A percentile compares a stretch with the other conserved stretches of the same genome.
Evolutionary conservation across 64 coral and sea anemone genomes (phyloP).

Genomic region (Trachythela sp.): DNA sequence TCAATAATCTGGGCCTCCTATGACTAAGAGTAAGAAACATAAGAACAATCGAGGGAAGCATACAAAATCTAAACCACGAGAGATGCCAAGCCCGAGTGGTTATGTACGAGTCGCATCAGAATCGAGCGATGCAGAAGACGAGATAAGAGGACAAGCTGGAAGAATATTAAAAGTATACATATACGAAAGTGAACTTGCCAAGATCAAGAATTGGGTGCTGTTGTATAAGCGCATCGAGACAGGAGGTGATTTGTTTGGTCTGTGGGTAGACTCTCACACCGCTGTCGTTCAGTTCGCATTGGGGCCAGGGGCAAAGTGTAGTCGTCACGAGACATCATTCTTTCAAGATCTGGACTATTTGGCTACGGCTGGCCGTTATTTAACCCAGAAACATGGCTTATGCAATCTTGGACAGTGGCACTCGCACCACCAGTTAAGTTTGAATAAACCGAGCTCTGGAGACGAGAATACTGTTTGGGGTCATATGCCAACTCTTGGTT

Average conservation of each 20-base stretch:
- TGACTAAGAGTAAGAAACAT: no score
- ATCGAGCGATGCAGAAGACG: background rate
- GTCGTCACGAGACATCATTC: background rate
- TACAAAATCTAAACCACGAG: no score
- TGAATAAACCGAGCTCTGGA: background rate
- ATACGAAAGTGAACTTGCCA: background rate
- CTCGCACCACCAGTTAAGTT: background rate
- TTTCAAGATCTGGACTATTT: conserved; percentile 6
- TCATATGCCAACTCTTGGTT: background rate
- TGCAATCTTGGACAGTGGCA: conserved; percentile 17
- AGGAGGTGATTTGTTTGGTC: conserved; percentile 10
- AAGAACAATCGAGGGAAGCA: no score
- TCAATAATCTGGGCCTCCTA: no score
- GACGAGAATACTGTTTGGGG: background rate
- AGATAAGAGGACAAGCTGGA: background rate
- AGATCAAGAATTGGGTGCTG: background rate
- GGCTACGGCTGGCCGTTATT: background rate
- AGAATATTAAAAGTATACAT: background rate
- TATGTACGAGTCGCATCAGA: no score
- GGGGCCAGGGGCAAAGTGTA: background rate
- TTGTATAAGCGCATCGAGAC: background rate
- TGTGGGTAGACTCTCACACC: background rate
- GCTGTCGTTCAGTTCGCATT: background rate
- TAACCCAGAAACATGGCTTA: background rate
- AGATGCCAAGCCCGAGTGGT: no score